Conservation (phyloP, 2,888 invertebrate genomes). For the Drosophila subsilvestris region DNA sequence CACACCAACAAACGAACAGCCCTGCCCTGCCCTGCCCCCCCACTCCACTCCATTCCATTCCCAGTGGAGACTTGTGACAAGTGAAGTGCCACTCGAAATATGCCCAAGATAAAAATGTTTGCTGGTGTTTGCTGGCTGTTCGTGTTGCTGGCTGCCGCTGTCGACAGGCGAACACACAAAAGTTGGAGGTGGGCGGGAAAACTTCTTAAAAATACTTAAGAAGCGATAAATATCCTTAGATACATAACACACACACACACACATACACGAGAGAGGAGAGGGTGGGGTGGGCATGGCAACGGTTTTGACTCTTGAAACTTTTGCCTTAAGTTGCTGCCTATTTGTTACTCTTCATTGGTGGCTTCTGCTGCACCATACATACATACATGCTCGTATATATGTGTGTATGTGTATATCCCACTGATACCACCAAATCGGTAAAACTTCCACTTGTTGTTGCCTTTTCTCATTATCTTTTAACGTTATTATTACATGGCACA, state of each 20-base stretch:
- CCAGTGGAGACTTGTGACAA: constrained; percentile 39
- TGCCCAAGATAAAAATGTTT: constrained; percentile 65
- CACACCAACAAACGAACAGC: background rate
- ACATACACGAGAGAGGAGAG: background rate
- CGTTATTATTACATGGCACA: constrained; percentile 72
- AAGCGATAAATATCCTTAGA: constrained; percentile 73
- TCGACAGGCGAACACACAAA: constrained; percentile 39
- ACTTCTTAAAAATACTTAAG: constrained; percentile 79
- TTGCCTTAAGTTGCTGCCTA: constrained; percentile 63
- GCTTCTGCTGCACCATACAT: background rate
- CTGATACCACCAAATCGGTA: background rate
- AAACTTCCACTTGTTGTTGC: constrained; percentile 42
- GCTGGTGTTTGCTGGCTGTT: constrained; percentile 30
- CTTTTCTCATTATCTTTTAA: constrained; percentile 69
- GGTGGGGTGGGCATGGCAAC: constrained; percentile 19
- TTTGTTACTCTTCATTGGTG: constrained; percentile 51
- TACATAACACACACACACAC: constrained; percentile 31
- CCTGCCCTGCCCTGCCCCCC: background rate
- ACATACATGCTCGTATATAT: background rate
- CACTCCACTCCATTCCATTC: too few relatives aligned
- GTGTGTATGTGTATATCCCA: background rate
- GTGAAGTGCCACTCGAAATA: constrained; percentile 51
- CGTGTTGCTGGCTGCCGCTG: constrained; percentile 12
- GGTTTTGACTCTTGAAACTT: constrained; percentile 70
- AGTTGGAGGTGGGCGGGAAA: constrained; percentile 61